Evolutionary conservation across 2,888 invertebrate genomes (phyloP), one percentile per base, ranked within the genome.

Genomic region (Melanchra persicariae): DNA sequence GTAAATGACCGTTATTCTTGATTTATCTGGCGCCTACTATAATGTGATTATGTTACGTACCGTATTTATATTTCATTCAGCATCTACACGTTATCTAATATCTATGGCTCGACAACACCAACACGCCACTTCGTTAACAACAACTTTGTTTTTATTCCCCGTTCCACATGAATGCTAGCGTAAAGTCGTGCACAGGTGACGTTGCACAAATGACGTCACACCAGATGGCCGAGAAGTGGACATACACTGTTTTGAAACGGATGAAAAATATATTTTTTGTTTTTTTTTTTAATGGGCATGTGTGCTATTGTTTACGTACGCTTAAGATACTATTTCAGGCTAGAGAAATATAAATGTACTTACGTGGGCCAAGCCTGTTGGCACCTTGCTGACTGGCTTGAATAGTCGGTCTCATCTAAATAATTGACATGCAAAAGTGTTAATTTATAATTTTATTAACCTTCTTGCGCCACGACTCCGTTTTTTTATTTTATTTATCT

Each of bases 141-240:
- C n/a, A 49, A 19, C 17, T 52, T 30, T 40, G 8, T 57, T 12
- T 62, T 49, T 58, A 22, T 45, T n/a, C 4, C 19, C 5, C 17
- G 12, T 60, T 73, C 30, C 59, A 64, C 59, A 24, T 72, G 61
- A 62, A 51, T 19, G 74, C 26, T 52, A 19, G 17, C 55, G 24
- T 47, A 72, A 26, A 26, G 55, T 73, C 74, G 55, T 45, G 15
- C 37, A 49, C 74, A 77, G 45, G 37, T 77, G 79, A 57, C 70
- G 49, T 43, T 26, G 5, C 9, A 8, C 24, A 49, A 47, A 54
- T 77, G 65, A 79, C 76, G 80, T 74, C 74, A 77, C 30, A 22
- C 17, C 58, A 65, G 57, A 37, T 49, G 54, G 22, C 4, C 34
- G 37, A n/a, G 34, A 65, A 51, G 19, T 61, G 61, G 49, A 43